Conservation (phyloP, 2,888 invertebrate species). For the Phalera bucephala region DNA sequence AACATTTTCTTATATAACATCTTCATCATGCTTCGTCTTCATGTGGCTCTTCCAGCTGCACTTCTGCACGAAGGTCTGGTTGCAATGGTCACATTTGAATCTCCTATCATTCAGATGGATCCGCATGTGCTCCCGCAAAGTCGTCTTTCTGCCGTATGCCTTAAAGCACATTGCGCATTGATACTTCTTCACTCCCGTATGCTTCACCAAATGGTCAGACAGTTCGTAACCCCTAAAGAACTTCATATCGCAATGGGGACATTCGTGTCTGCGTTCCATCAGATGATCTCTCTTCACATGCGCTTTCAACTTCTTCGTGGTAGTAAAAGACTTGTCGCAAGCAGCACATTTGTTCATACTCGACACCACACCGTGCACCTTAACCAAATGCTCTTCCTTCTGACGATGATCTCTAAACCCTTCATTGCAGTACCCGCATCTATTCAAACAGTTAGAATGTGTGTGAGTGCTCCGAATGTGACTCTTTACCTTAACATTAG, state of each 20-base stretch:
- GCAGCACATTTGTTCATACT: slow-evolving; percentile 33
- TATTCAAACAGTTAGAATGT: slow-evolving; percentile 7
- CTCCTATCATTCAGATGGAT: slow-evolving; percentile 22
- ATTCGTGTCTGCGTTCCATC: slow-evolving; percentile 39
- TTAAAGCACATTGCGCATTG: slow-evolving; percentile 36
- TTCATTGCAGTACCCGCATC: slow-evolving; percentile 39
- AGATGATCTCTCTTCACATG: slow-evolving; percentile 52
- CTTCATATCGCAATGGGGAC: slow-evolving; percentile 36
- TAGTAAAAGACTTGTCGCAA: slow-evolving; percentile 39
- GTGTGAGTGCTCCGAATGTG: slow-evolving; percentile 57
- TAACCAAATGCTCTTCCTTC: slow-evolving; percentile 28
- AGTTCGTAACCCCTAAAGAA: slow-evolving; percentile 36
- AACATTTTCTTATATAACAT: too few relatives aligned
- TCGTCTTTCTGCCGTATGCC: slow-evolving; percentile 33
- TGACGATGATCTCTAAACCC: slow-evolving; percentile 27
- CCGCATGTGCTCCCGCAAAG: slow-evolving; percentile 29
- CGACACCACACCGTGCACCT: slow-evolving; percentile 19
- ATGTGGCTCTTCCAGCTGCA: slow-evolving; percentile 24
- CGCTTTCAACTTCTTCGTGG: slow-evolving; percentile 24
- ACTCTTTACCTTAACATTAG: slow-evolving; percentile 49
- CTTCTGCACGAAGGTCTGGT: slow-evolving; percentile 34
- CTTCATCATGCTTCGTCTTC: slow-evolving; percentile 9
- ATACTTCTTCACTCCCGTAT: slow-evolving; percentile 31
- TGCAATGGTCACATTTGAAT: slow-evolving; percentile 42
- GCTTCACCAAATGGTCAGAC: slow-evolving; percentile 39